Conservation (phyloP, 2,113 vertebrate species). For the Hippocampus guttulatus region DNA sequence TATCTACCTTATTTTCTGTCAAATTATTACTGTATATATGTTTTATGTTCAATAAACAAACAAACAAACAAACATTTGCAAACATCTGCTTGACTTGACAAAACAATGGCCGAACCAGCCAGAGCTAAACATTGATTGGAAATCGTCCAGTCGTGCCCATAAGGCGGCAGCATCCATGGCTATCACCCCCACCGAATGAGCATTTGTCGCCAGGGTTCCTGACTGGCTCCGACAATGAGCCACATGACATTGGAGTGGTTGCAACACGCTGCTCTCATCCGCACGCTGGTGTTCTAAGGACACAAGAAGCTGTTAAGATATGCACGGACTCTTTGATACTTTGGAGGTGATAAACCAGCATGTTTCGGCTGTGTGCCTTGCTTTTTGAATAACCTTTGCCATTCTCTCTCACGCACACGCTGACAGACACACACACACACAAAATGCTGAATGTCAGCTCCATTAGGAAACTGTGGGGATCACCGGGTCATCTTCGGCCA, state of each 20-base stretch:
- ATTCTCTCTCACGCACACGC: constrained; percentile 30
- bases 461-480: constrained; percentile 31
- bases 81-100: background rate
- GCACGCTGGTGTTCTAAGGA: constrained; percentile 40
- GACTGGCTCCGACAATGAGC: constrained; percentile 23
- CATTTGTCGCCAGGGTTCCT: background rate
- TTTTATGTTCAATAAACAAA: too few species aligned
- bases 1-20: too few species aligned
- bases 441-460: constrained; percentile 45
- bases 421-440: too few species aligned
- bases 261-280: constrained; percentile 50
- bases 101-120: too few species aligned
- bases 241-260: constrained; percentile 59
- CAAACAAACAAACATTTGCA: too few species aligned
- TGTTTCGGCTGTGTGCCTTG: constrained; percentile 23
- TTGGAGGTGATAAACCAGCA: constrained; percentile 50
- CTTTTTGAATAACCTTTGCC: constrained; percentile 60
- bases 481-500: constrained; percentile 19
- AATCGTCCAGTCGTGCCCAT: background rate
- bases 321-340: constrained; percentile 46
- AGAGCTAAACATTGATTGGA: background rate
- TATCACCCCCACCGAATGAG: background rate
- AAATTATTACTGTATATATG: too few species aligned
- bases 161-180: background rate
- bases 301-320: constrained; percentile 49